Percentiles rank a stretch among this genome's conserved stretches.
Evolutionary conservation across 1,140 invertebrate genomes (phyloP).

Genomic region (Rhopalosiphum padi): DNA sequence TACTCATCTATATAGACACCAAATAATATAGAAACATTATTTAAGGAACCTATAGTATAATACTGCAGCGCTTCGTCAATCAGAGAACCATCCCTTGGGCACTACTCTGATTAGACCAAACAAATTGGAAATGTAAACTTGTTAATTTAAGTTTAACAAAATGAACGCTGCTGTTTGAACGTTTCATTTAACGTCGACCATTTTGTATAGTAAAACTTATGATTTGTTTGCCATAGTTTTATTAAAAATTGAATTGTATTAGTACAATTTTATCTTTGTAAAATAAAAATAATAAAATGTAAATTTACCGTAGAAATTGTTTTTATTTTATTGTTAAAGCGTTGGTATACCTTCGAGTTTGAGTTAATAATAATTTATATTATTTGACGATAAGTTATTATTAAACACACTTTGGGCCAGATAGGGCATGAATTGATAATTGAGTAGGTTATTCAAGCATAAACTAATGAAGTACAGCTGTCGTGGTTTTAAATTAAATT

Average conservation of each 20-base stretch:
- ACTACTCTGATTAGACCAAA: background rate
- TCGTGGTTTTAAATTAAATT: background rate
- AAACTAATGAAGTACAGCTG: background rate
- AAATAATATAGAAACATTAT: conserved; percentile 1
- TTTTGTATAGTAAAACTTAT: background rate
- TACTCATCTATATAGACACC: background rate
- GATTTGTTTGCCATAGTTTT: background rate
- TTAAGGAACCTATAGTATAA: background rate
- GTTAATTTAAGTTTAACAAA: background rate
- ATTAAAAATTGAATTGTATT: background rate
- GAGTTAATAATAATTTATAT: background rate
- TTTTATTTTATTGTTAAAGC: background rate
- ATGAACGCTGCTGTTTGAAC: background rate
- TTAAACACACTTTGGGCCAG: background rate
- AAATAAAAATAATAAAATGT: background rate
- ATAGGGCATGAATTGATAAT: background rate
- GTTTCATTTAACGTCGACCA: background rate
- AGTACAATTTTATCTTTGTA: background rate
- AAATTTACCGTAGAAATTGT: background rate
- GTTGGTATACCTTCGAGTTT: too few relatives aligned
- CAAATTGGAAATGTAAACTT: conserved; percentile 4
- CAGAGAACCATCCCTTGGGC: background rate
- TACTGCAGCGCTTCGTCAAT: background rate
- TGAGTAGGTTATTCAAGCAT: background rate
- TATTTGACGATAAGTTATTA: background rate